These are phyloP conservation scores for Drosophila atroscutellata DNA, from an alignment of 2,888 invertebrate genomes.

Conservation along the genomic window DNA sequence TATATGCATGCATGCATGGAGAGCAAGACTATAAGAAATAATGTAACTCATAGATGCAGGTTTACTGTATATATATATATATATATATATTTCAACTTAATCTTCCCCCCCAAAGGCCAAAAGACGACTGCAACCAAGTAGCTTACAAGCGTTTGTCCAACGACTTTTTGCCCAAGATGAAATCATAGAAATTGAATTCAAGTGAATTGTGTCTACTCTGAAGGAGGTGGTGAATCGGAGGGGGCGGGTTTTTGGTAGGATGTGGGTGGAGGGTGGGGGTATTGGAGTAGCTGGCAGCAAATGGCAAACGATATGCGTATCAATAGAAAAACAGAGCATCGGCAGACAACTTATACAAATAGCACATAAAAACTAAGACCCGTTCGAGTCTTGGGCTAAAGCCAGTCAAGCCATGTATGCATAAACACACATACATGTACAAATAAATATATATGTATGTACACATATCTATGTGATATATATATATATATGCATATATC, in stretches of 20 bases:
- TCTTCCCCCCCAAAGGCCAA: conserved; percentile 24
- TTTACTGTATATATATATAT: conserved; percentile 2
- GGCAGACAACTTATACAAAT: conserved; percentile 75
- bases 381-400: conserved; percentile 30
- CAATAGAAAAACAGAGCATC: conserved; percentile 67
- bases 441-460: conserved; percentile 37
- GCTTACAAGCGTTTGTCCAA: conserved; percentile 62
- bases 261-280: neutral
- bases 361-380: conserved; percentile 59
- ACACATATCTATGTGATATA: conserved; percentile 1
- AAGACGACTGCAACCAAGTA: conserved; percentile 52
- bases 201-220: conserved; percentile 62
- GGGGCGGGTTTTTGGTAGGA: neutral
- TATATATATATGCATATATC: conserved; percentile 46
- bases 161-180: conserved; percentile 69
- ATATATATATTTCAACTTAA: conserved; percentile 11
- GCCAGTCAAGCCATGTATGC: conserved; percentile 28
- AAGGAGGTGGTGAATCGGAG: neutral
- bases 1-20: conserved; percentile 45
- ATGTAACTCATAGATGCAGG: conserved; percentile 41
- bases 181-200: conserved; percentile 78
- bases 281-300: conserved; percentile 35
- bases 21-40: conserved; percentile 13
- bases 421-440: conserved; percentile 4
- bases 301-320: conserved; percentile 79